Percentiles rank a stretch among this genome's conserved stretches.
Conservation (phyloP, 1,140 invertebrate genomes). For the Eubasilissa regina region DNA sequence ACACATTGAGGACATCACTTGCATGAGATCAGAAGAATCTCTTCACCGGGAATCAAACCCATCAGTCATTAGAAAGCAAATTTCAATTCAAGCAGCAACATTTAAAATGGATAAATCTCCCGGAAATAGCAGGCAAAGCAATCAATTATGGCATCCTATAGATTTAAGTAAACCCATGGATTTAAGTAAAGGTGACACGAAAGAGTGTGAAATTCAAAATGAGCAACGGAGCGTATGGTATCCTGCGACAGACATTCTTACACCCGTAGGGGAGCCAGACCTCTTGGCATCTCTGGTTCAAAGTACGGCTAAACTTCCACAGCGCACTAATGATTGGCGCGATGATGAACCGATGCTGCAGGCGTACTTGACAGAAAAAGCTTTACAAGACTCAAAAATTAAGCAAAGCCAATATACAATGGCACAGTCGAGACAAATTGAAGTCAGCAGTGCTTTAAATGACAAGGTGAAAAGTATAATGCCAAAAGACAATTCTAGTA, state of each 20-base stretch:
- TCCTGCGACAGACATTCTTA: slow-evolving; percentile 72
- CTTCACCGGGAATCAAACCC: slow-evolving; percentile 17
- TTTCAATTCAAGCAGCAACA: slow-evolving; percentile 13
- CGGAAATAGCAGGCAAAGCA: slow-evolving; percentile 16
- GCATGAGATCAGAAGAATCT: slow-evolving; percentile 14
- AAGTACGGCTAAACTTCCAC: slow-evolving; percentile 76
- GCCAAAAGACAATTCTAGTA: slow-evolving; percentile 9
- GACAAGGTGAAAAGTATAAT: slow-evolving; percentile 35
- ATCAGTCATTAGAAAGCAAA: slow-evolving; percentile 47
- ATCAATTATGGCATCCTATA: slow-evolving; percentile 35
- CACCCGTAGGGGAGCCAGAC: slow-evolving; percentile 76
- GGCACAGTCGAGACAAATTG: slow-evolving; percentile 39
- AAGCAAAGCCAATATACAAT: slow-evolving; percentile 76
- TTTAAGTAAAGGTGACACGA: slow-evolving; percentile 70
- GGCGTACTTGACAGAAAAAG: slow-evolving; percentile 83
- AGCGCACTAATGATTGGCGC: slow-evolving; percentile 72
- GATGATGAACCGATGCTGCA: slow-evolving; percentile 79
- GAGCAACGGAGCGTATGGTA: slow-evolving; percentile 42
- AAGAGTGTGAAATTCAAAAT: slow-evolving; percentile 55
- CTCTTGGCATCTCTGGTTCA: slow-evolving; percentile 77
- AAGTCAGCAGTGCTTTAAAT: slow-evolving; percentile 33
- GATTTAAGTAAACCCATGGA: slow-evolving; percentile 73
- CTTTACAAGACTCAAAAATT: slow-evolving; percentile 82
- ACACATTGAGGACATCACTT: slow-evolving; percentile 39
- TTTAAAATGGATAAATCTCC: slow-evolving; percentile 44